Evolutionary conservation across 1,140 invertebrate genomes (phyloP), one percentile per base, ranked within the genome.

Genomic region (Panagrolaimus sp.): DNA sequence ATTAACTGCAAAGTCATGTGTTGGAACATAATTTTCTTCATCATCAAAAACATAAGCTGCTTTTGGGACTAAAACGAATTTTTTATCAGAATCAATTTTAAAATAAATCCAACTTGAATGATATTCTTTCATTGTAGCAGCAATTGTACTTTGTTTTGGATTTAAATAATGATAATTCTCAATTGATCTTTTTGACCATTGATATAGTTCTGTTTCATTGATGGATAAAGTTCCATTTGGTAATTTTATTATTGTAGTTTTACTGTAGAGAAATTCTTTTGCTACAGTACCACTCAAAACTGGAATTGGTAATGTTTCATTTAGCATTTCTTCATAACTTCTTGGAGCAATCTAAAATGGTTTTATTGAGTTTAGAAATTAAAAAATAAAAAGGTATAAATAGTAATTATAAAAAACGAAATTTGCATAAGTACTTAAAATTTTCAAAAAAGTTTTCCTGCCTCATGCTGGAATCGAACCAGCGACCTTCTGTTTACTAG

Each of bases 401-500:
- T n/a, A n/a, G n/a, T n/a, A n/a, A n/a, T n/a, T n/a, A n/a, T n/a
- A n/a, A n/a, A n/a, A n/a, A n/a, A n/a, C n/a, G n/a, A 4, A 38
- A 2, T 38, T 38, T 38, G 7, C 32, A 38, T 4, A 38, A 38
- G 2, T 38, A 38, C 32, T 4, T 4, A 38, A 38, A 38, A 38
- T 4, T 4, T 38, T 2, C 7, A 38, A 58, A 58, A 58, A 58
- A 58, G 21, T 21, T 58, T 58, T 26, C 21, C 68, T 75, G 71
- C 74, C 74, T 75, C 71, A 75, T 75, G 74, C 74, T 75, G 74
- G 74, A 75, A 75, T 75, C 74, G 74, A 75, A 75, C 74, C 74
- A 75, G 74, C 74, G 74, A 75, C 74, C 74, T 75, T 73, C 71
- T 75, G 74, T 75, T 75, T 75, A 75, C 74, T 75, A 75, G 74